A percentile compares a stretch with the other conserved stretches of the same genome.
These are phyloP conservation scores for Strix uralensis DNA, from an alignment of 2,113 vertebrate genomes.

Conservation along the genomic window DNA sequence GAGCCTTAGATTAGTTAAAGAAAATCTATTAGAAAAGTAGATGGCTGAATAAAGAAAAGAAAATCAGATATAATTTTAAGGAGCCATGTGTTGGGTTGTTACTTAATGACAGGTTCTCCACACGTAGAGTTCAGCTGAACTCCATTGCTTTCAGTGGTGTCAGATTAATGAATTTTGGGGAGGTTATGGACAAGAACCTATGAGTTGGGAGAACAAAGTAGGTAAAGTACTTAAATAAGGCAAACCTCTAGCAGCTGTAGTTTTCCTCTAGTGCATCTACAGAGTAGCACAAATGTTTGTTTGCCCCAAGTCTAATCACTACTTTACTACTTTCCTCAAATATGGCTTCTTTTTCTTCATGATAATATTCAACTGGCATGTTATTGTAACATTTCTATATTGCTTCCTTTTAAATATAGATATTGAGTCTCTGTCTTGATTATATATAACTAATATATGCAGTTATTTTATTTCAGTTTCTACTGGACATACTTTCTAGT, in stretches of 20 bases:
- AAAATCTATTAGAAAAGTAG: background rate
- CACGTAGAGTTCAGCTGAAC: accelerated
- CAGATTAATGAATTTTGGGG: background rate
- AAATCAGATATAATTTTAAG: background rate
- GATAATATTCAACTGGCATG: background rate
- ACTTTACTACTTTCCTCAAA: background rate
- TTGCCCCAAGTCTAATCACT: background rate
- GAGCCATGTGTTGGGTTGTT: background rate
- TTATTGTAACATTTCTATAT: background rate
- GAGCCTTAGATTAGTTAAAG: background rate
- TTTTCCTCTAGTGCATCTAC: background rate
- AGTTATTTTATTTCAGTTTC: background rate
- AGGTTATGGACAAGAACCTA: background rate
- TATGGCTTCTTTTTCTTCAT: background rate
- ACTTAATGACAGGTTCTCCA: background rate
- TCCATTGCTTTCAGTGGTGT: background rate
- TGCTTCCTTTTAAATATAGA: background rate
- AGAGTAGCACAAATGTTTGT: background rate
- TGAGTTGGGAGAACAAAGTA: background rate
- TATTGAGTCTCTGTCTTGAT: background rate
- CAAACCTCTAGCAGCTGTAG: background rate
- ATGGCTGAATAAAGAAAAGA: background rate
- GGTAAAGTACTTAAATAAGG: background rate
- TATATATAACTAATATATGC: background rate
- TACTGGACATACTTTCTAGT: background rate